Conservation (phyloP, 2,888 invertebrate species). For the Tethea ocularis region DNA sequence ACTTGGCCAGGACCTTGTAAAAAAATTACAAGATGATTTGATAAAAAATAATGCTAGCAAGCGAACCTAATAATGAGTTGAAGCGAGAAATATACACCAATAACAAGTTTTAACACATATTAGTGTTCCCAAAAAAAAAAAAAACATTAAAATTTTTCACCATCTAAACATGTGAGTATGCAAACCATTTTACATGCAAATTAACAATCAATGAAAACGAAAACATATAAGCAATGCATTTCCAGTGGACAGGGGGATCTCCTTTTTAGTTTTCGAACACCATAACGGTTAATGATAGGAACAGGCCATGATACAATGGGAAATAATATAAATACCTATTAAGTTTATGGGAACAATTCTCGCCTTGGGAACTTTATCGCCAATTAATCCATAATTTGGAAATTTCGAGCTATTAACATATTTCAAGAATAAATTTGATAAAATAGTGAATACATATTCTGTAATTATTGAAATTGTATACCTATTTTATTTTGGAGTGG, state of each 20-base stretch:
- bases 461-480: background rate
- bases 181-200: slow-evolving; percentile 83
- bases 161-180: slow-evolving; percentile 62
- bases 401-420: slow-evolving; percentile 61
- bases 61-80: slow-evolving; percentile 51
- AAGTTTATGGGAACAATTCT: slow-evolving; percentile 49
- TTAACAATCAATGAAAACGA: slow-evolving; percentile 69
- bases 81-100: slow-evolving; percentile 56
- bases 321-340: slow-evolving; percentile 68
- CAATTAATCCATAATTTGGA: slow-evolving; percentile 54
- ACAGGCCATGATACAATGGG: slow-evolving; percentile 74
- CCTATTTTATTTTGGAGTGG: slow-evolving; percentile 14
- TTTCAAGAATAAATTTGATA: slow-evolving; percentile 35
- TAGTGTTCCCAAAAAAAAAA: slow-evolving; percentile 56
- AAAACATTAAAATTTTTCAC: slow-evolving; percentile 30
- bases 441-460: slow-evolving; percentile 29
- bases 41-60: slow-evolving; percentile 34
- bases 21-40: background rate
- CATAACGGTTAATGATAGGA: slow-evolving; percentile 61
- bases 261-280: slow-evolving; percentile 13
- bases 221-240: slow-evolving; percentile 74
- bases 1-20: background rate
- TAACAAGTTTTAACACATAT: slow-evolving; percentile 39
- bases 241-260: slow-evolving; percentile 55
- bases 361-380: slow-evolving; percentile 47